phyloP scores from a whole-genome alignment of 2,888 invertebrate genomes.

The Cephus sareptanus region DNA sequence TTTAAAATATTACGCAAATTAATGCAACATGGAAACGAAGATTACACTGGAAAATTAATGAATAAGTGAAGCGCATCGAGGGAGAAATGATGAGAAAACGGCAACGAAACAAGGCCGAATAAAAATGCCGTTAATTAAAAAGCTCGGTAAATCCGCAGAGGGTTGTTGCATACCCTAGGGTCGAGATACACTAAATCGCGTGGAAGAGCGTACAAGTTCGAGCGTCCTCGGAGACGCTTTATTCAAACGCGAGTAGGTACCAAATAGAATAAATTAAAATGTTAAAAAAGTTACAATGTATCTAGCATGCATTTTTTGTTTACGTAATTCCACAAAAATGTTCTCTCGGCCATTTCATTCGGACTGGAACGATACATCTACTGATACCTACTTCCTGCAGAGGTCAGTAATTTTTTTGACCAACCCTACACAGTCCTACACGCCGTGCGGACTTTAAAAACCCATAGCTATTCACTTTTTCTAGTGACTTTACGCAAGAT shows the following conservation, averaged over 20 bases:
- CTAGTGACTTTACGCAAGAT: not conserved
- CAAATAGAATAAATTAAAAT: not conserved
- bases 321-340: not conserved
- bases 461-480: not conserved
- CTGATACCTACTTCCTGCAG: not conserved
- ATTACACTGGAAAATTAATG: not conserved
- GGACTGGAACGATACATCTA: not conserved
- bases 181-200: not conserved
- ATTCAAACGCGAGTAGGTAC: not conserved
- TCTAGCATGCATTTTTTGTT: not conserved
- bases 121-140: conserved; percentile 6
- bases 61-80: not conserved
- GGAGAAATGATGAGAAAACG: conserved; percentile 5
- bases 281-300: not conserved
- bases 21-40: not conserved
- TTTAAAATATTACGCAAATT: not conserved
- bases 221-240: not conserved
- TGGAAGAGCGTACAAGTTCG: not conserved
- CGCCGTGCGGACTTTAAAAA: not conserved
- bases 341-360: not conserved
- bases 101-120: conserved; percentile 3
- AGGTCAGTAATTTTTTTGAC: not conserved
- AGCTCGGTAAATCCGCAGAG: not conserved
- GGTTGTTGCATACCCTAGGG: not conserved
- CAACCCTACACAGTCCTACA: not conserved